Conservation (phyloP, 2,113 vertebrate genomes). For the Epinephelus fuscoguttatus region DNA sequence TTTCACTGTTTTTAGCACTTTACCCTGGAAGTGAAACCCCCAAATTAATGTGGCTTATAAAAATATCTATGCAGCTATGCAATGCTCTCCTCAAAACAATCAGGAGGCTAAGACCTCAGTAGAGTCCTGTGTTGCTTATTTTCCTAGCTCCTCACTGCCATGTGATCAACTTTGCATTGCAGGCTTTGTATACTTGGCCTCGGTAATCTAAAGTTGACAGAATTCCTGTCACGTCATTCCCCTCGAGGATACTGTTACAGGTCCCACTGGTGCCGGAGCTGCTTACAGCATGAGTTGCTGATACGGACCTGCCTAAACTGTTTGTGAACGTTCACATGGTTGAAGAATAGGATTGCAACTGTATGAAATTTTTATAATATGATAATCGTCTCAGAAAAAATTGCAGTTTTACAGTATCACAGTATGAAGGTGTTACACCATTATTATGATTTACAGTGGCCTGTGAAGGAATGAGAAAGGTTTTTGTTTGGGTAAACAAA, state of each 20-base stretch:
- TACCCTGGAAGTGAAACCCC: background rate
- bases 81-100: slow-evolving; percentile 17
- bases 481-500: too few relatives aligned
- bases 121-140: slow-evolving; percentile 54
- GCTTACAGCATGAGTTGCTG: slow-evolving; percentile 9
- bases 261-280: slow-evolving; percentile 19
- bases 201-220: slow-evolving; percentile 60
- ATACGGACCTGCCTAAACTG: slow-evolving; percentile 11
- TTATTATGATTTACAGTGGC: too few relatives aligned
- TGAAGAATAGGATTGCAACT: background rate
- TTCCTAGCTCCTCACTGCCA: slow-evolving; percentile 42
- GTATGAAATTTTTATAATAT: too few relatives aligned
- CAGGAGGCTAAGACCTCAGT: background rate
- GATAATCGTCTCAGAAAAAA: too few relatives aligned
- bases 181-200: slow-evolving; percentile 41
- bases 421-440: too few relatives aligned
- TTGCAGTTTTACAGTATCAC: too few relatives aligned
- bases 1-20: background rate
- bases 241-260: slow-evolving; percentile 13
- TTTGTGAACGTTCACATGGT: slow-evolving; percentile 3
- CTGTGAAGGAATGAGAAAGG: too few relatives aligned
- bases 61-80: background rate
- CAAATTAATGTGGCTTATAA: background rate
- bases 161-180: slow-evolving; percentile 68
- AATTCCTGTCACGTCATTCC: slow-evolving; percentile 51